Base-by-base conservation (phyloP, 1,140 invertebrate species). In the Microplitis mediator region DNA sequence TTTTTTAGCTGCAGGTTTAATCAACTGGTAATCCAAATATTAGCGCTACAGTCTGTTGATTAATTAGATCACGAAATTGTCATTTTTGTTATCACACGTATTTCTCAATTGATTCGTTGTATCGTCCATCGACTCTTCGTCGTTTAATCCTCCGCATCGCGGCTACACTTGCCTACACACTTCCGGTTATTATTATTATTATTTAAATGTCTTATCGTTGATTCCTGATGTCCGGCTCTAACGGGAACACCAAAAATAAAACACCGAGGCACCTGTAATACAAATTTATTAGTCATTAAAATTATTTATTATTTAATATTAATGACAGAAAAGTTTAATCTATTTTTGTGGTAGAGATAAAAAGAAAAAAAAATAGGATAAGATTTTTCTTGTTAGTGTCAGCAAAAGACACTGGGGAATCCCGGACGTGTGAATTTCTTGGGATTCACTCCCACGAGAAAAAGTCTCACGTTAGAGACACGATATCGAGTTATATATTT, bases 111-210 rank as follows among this genome's bases (percentile, higher is more conserved):
- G 56, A 65, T 72, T 51, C 62, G n/a, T 51, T 52, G 63, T 60
- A 66, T 64, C 62, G 70, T 72, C 54, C 70, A 36, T 56, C 52
- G 32, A n/a, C 62, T 72, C 70, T 35, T 66, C 63, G 51, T 4
- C 70, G 70, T 64, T 72, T 72, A 56, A 72, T 72, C 62, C 70
- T 72, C 70, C 70, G 70, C 70, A 72, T 72, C 54, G 63, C 70
- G 70, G 35, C 70, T 31, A 50, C 62, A 72, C 63, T 72, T 60
- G 50, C 14, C 63, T 16, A 36, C 52, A 16, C 63, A 65, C 63
- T 65, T 65, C 31, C 60, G 60, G 6, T 50, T 65, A 16, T 50
- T 52, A 35, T n/a, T 39, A 3, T 62, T 62, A 11, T 62, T n/a
- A n/a, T 62, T 13, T 69, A 4, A 16, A 6, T 23, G 9, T 11